A percentile compares a stretch with the other conserved stretches of the same genome.
phyloP scores from a whole-genome alignment of 2,113 vertebrate genomes.

The Campylomormyrus tamandua region DNA sequence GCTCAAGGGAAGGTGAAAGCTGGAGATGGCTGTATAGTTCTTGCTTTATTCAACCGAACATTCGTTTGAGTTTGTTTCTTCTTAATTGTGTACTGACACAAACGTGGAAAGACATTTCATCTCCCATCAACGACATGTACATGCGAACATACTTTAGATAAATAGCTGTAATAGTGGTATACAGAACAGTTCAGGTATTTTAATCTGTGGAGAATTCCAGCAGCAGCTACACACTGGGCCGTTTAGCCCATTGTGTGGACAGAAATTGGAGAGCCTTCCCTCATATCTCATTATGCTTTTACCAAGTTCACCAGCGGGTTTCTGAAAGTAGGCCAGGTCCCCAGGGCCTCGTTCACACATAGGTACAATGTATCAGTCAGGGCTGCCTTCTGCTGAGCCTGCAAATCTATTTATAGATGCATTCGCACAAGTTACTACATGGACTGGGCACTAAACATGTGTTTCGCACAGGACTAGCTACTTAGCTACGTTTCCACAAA shows the following conservation, averaged over 20 bases:
- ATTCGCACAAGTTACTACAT: not conserved
- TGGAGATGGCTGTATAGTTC: not conserved
- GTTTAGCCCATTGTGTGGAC: not conserved
- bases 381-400: slow-evolving; percentile 19
- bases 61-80: not conserved
- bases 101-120: not conserved
- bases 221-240: not conserved
- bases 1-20: not conserved
- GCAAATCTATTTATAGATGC: slow-evolving; percentile 19
- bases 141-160: not conserved
- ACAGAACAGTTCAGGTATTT: not conserved
- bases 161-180: not conserved
- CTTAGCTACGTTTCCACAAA: not conserved
- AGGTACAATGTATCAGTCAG: slow-evolving; percentile 16
- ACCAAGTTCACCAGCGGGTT: slow-evolving; percentile 5
- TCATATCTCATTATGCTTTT: slow-evolving; percentile 18
- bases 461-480: not conserved
- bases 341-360: slow-evolving; percentile 22
- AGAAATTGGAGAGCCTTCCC: not conserved
- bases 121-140: not conserved
- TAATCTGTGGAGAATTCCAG: not conserved
- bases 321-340: slow-evolving; percentile 23
- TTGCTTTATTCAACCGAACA: not conserved
- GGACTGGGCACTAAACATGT: not conserved
- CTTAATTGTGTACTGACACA: not conserved